phyloP scores from a whole-genome alignment of 2,113 vertebrate genomes.

The Notarius quadriscutis region DNA sequence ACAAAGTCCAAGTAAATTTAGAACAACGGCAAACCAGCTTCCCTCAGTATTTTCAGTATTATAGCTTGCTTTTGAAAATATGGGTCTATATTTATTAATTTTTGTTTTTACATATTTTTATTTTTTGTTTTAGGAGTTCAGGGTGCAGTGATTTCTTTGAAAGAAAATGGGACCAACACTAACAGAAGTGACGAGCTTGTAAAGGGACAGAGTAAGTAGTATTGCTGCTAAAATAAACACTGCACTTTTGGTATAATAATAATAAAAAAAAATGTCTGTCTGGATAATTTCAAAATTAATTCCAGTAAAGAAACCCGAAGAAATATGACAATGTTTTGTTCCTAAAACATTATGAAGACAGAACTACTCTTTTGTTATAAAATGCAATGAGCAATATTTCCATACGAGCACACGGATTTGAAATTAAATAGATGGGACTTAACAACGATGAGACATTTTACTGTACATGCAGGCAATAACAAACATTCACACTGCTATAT shows the following conservation, averaged over 20 bases:
- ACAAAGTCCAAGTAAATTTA: not conserved
- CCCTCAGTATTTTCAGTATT: not conserved
- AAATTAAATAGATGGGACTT: not conserved
- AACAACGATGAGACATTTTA: not conserved
- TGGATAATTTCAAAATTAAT: not conserved
- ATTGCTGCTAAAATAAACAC: not conserved
- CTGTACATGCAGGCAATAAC: not conserved
- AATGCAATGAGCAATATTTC: not conserved
- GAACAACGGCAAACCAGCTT: not conserved
- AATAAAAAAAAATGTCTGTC: not conserved
- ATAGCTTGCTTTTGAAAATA: not conserved
- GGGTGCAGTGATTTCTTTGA: not conserved
- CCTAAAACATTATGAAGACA: not conserved
- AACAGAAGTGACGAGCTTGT: not conserved
- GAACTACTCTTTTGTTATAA: not conserved
- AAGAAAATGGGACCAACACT: not conserved
- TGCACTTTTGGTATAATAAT: not conserved
- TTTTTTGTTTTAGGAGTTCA: not conserved
- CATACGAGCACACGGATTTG: not conserved
- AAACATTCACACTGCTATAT: not conserved
- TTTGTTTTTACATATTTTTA: not conserved
- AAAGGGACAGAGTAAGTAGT: conserved; percentile 1
- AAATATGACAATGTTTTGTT: not conserved
- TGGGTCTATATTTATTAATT: not conserved
- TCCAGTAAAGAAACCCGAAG: not conserved